phyloP scores from a whole-genome alignment of 1,140 invertebrate species.

The Drosophila oshimai region DNA sequence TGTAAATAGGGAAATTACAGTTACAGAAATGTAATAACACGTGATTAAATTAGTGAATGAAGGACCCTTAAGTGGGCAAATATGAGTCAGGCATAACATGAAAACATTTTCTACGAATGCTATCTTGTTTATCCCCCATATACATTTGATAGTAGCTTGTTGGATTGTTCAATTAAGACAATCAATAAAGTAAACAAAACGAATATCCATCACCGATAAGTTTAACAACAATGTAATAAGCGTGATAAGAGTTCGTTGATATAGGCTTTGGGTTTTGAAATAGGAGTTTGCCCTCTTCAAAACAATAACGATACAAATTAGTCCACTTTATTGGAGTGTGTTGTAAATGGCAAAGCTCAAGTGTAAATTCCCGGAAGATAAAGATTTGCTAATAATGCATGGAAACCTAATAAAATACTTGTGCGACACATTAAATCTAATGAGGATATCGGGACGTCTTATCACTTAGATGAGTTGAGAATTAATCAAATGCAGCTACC shows the following conservation, averaged over 20 bases:
- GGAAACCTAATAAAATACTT: constrained; percentile 46
- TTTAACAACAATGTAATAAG: background rate
- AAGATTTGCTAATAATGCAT: background rate
- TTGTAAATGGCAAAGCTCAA: constrained; percentile 15
- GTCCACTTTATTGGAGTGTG: background rate
- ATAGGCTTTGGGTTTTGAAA: background rate
- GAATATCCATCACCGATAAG: constrained; percentile 14
- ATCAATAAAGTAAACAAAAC: constrained; percentile 15
- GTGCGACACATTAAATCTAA: constrained; percentile 46
- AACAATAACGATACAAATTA: constrained; percentile 23
- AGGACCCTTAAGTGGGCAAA: background rate
- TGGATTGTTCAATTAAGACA: constrained; percentile 17
- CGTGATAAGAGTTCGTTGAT: constrained; percentile 9
- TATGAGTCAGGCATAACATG: background rate
- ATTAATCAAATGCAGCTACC: constrained; percentile 14
- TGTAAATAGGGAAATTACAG: constrained; percentile 1
- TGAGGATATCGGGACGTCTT: constrained; percentile 27
- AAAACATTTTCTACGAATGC: constrained; percentile 9
- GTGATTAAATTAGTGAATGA: constrained; percentile 3
- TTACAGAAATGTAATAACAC: background rate
- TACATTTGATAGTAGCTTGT: constrained; percentile 10
- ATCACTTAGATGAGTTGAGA: constrained; percentile 18
- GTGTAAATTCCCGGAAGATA: background rate
- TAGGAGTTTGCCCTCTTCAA: background rate
- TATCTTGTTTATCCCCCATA: constrained; percentile 32